Conservation (phyloP, 2,888 invertebrate species). For the Coenonympha glycerion region DNA sequence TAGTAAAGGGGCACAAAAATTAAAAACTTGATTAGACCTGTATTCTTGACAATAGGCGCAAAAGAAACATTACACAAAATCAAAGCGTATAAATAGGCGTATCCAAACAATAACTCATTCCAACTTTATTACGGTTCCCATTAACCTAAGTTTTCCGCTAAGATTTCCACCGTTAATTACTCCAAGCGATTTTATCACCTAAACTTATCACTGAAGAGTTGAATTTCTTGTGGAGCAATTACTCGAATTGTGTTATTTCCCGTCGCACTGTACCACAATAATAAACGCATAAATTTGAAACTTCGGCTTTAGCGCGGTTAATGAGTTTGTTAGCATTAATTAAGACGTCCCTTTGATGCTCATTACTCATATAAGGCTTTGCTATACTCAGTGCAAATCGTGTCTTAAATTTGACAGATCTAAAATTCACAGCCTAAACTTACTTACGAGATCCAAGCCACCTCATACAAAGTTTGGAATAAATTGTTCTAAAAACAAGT, state of each 20-base stretch:
- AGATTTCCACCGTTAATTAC: constrained; percentile 2
- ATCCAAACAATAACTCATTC: constrained; percentile 27
- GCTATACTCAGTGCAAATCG: background rate
- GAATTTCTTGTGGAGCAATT: constrained; percentile 4
- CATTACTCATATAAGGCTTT: constrained; percentile 29
- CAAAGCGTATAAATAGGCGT: constrained; percentile 10
- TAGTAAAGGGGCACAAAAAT: too few relatives aligned
- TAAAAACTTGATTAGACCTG: too few relatives aligned
- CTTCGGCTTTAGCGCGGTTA: constrained; percentile 32
- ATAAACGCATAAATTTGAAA: constrained; percentile 37
- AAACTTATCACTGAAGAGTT: background rate
- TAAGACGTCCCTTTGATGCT: constrained; percentile 37
- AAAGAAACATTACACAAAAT: constrained; percentile 1
- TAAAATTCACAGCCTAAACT: too few relatives aligned
- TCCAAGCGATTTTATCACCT: background rate
- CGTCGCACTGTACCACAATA: constrained; percentile 23
- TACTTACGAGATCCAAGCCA: too few relatives aligned
- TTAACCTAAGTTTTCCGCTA: constrained; percentile 23
- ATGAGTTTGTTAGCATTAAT: constrained; percentile 40
- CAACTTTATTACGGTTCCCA: constrained; percentile 29
- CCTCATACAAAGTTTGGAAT: too few relatives aligned
- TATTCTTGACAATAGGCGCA: background rate
- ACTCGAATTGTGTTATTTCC: constrained; percentile 5
- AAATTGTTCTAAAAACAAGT: too few relatives aligned
- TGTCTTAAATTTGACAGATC: background rate